Percentiles rank a stretch among this genome's conserved stretches.
phyloP scores from a whole-genome alignment of 2,113 vertebrate genomes.

The Zosterops japonicus region DNA sequence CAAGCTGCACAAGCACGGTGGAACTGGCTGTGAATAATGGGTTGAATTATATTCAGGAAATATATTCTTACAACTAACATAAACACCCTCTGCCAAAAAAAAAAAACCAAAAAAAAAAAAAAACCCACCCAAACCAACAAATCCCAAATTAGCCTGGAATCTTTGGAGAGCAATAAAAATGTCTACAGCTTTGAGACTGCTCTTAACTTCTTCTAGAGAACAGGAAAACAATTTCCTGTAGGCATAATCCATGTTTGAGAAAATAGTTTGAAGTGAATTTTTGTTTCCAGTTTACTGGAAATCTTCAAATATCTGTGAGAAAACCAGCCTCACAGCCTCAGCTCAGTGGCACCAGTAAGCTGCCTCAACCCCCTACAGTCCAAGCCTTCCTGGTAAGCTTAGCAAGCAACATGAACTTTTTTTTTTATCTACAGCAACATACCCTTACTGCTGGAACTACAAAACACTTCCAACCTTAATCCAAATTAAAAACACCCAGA shows the following conservation, averaged over 20 bases:
- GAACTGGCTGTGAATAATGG: neutral
- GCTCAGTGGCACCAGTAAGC: neutral
- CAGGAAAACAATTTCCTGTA: neutral
- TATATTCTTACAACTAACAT: neutral
- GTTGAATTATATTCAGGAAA: neutral
- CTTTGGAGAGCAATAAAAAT: neutral
- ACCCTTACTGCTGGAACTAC: neutral
- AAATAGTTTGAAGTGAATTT: neutral
- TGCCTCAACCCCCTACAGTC: fast-evolving
- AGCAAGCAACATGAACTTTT: neutral
- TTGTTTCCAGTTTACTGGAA: neutral
- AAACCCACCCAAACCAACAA: neutral
- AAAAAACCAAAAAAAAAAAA: too few species aligned
- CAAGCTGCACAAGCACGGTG: fast-evolving
- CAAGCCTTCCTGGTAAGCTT: neutral
- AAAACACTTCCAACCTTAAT: neutral
- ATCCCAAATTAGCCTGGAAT: neutral
- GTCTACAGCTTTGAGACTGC: neutral
- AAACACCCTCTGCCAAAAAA: neutral
- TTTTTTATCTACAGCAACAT: neutral
- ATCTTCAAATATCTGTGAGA: neutral
- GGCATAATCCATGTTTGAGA: neutral
- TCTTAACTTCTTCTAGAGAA: neutral
- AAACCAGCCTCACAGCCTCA: neutral
- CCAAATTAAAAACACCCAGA: neutral